phyloP scores from a whole-genome alignment of 2,888 invertebrate genomes.

The Drosophila niveifrons region DNA sequence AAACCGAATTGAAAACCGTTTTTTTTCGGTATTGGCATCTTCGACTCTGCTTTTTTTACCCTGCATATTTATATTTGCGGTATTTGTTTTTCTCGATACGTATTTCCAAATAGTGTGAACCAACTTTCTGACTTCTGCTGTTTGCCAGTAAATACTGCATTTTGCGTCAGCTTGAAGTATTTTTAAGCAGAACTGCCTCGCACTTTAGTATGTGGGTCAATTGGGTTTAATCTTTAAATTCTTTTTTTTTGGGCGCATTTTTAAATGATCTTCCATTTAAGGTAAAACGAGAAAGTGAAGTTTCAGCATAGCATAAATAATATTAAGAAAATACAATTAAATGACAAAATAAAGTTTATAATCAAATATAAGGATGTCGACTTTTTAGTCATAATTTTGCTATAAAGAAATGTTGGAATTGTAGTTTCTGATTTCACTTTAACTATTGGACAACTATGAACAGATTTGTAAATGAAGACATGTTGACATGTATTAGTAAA shows the following conservation, averaged over 20 bases:
- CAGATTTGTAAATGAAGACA: too few species aligned
- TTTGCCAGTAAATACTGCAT: slow-evolving; percentile 53
- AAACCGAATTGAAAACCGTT: slow-evolving; percentile 53
- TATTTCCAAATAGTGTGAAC: slow-evolving; percentile 39
- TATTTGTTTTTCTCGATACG: slow-evolving; percentile 5
- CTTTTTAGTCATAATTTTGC: too few species aligned
- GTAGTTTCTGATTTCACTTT: too few species aligned
- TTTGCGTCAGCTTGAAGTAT: slow-evolving; percentile 1
- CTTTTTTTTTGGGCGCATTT: background rate
- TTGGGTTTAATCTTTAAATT: background rate
- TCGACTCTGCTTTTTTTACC: slow-evolving; percentile 14
- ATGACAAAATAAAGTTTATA: too few species aligned
- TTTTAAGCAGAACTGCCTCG: background rate
- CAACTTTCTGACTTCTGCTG: slow-evolving; percentile 32
- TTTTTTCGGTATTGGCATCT: slow-evolving; percentile 40
- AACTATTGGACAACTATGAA: too few species aligned
- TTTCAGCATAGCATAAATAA: too few species aligned
- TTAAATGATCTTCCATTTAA: too few species aligned
- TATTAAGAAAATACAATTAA: too few species aligned
- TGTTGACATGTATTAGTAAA: too few species aligned
- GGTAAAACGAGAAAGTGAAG: too few species aligned
- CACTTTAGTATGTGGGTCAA: slow-evolving; percentile 13
- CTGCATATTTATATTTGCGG: slow-evolving; percentile 31
- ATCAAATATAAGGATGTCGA: too few species aligned
- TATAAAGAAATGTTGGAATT: too few species aligned